A percentile compares a stretch with the other conserved stretches of the same genome.
Evolutionary conservation across 30 jellyfish, hydroid and myxozoan species (phyloP).

Genomic region (Hydractinia symbiolongicarpus): DNA sequence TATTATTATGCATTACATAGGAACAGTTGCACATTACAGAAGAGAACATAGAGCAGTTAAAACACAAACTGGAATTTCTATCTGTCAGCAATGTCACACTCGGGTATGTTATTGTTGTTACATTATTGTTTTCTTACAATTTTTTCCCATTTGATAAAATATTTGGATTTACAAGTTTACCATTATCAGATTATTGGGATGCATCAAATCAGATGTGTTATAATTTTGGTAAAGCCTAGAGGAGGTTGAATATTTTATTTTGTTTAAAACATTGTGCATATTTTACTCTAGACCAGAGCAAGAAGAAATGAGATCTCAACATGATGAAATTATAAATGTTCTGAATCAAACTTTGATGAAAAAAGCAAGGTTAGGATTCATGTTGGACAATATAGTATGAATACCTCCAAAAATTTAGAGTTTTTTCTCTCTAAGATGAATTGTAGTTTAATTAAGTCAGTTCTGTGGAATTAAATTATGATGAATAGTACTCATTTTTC

Average conservation of each 20-base stretch:
- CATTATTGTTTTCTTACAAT: neutral
- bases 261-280: neutral
- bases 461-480: too few species aligned
- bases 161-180: neutral
- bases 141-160: neutral
- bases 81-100: slow-evolving; percentile 50
- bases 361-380: slow-evolving; percentile 54
- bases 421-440: too few species aligned
- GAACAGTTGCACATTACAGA: slow-evolving; percentile 28
- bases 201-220: slow-evolving; percentile 6
- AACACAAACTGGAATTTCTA: slow-evolving; percentile 30
- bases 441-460: too few species aligned
- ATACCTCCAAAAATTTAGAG: too few species aligned
- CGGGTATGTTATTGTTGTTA: slow-evolving; percentile 29
- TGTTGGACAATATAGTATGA: too few species aligned
- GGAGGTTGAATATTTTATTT: neutral
- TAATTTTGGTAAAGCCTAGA: neutral
- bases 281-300: slow-evolving; percentile 49
- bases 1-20: slow-evolving; percentile 3
- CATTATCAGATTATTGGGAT: neutral
- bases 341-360: slow-evolving; percentile 58
- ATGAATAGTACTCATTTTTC: too few species aligned
- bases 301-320: slow-evolving; percentile 37
- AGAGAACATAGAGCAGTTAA: slow-evolving; percentile 24
- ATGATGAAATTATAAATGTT: slow-evolving; percentile 41